phyloP scores from a whole-genome alignment of 2,797 vertebrate species.

The Pitangus sulphuratus region DNA sequence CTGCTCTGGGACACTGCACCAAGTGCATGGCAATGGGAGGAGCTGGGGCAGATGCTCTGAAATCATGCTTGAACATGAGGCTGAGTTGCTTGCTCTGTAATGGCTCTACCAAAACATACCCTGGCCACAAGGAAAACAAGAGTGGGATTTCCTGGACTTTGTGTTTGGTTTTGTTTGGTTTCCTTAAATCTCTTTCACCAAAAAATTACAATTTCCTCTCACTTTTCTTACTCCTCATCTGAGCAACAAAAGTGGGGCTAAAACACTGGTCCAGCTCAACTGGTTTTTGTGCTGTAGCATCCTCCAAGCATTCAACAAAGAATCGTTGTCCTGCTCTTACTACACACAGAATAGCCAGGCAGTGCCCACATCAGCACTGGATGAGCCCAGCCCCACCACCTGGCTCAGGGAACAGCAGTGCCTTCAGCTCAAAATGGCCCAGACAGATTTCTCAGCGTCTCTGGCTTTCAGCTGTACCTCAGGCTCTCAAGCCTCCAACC shows the following conservation, averaged over 20 bases:
- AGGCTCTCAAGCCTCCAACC: background rate
- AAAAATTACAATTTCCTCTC: background rate
- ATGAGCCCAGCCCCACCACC: background rate
- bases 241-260: background rate
- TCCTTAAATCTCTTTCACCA: background rate
- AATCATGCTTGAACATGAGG: accelerated
- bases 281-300: background rate
- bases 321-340: background rate
- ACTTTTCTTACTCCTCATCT: background rate
- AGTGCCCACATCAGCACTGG: background rate
- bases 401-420: background rate
- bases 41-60: background rate
- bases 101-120: background rate
- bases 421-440: accelerated
- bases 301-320: background rate
- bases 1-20: accelerated
- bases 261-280: background rate
- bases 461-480: background rate
- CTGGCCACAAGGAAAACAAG: background rate
- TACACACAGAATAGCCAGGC: background rate
- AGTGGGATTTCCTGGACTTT: background rate
- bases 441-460: background rate
- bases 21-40: background rate
- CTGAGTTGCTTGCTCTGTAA: background rate
- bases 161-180: background rate